phyloP scores from a whole-genome alignment of 2,888 invertebrate genomes.

The Aspidapion aeneum region DNA sequence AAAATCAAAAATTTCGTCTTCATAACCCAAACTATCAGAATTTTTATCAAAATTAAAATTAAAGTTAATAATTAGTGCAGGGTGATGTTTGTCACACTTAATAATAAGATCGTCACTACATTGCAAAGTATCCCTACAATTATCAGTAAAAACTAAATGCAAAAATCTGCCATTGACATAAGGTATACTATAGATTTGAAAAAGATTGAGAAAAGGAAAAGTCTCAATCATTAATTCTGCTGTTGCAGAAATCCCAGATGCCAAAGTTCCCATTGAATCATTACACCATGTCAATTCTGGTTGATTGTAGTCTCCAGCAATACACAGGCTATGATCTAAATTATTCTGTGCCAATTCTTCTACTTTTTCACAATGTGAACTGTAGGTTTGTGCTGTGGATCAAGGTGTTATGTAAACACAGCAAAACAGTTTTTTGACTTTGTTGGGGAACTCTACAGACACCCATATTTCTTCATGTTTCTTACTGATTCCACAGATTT shows the following conservation, averaged over 20 bases:
- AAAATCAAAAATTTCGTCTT: not conserved
- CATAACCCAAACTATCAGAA: not conserved
- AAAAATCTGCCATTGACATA: not conserved
- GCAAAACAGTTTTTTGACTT: not conserved
- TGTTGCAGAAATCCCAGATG: no score
- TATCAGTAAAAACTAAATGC: not conserved
- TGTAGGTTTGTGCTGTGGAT: not conserved
- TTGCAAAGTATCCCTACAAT: not conserved
- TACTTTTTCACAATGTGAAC: not conserved
- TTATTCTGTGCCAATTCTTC: not conserved
- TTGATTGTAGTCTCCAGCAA: not conserved
- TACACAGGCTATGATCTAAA: not conserved
- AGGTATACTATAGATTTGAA: not conserved
- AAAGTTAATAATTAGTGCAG: not conserved
- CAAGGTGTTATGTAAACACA: not conserved
- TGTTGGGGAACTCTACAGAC: not conserved
- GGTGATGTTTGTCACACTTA: not conserved
- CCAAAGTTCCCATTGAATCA: not conserved
- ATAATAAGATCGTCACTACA: not conserved
- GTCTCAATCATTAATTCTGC: not conserved
- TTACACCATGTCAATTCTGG: not conserved
- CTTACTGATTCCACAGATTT: conserved; percentile 47
- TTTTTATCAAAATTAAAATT: not conserved
- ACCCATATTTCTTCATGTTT: not conserved
- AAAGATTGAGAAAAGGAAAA: not conserved